Evolutionary conservation across 2,888 invertebrate genomes (phyloP).

Genomic region (Hemaris fuciformis): DNA sequence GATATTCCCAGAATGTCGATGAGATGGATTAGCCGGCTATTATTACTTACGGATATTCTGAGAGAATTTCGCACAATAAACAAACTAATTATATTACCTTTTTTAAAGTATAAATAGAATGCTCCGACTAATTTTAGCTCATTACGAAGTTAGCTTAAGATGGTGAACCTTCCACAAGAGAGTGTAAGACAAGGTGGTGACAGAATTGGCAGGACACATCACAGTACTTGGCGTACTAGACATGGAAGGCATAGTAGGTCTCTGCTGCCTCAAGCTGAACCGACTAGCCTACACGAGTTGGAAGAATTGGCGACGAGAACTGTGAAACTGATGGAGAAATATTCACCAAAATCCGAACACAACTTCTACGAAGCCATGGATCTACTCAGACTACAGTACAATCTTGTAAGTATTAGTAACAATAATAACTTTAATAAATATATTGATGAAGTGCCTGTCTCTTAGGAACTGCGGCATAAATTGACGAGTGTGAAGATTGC

Average conservation of each 20-base stretch:
- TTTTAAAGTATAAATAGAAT: background rate
- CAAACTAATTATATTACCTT: background rate
- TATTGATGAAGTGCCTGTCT: too few relatives aligned
- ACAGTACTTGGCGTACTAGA: slow-evolving; percentile 38
- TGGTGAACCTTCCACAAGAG: slow-evolving; percentile 47
- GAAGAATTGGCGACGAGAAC: slow-evolving; percentile 40
- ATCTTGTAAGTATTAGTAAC: slow-evolving; percentile 42
- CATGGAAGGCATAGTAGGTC: slow-evolving; percentile 30
- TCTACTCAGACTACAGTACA: slow-evolving; percentile 49
- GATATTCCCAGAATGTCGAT: background rate
- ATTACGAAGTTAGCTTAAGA: slow-evolving; percentile 20
- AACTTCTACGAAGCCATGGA: slow-evolving; percentile 46
- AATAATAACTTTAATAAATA: too few relatives aligned
- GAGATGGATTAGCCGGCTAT: background rate
- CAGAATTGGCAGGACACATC: slow-evolving; percentile 32
- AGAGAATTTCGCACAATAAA: background rate
- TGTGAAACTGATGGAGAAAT: slow-evolving; percentile 46
- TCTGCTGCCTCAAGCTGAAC: slow-evolving; percentile 28
- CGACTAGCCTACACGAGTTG: slow-evolving; percentile 39
- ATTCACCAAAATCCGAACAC: slow-evolving; percentile 30
- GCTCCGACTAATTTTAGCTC: background rate
- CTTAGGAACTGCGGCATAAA: too few relatives aligned
- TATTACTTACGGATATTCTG: background rate
- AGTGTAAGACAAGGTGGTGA: slow-evolving; percentile 26
- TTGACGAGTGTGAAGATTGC: too few relatives aligned